Conservation (phyloP, 2,113 vertebrate genomes). For the Daubentonia madagascariensis region DNA sequence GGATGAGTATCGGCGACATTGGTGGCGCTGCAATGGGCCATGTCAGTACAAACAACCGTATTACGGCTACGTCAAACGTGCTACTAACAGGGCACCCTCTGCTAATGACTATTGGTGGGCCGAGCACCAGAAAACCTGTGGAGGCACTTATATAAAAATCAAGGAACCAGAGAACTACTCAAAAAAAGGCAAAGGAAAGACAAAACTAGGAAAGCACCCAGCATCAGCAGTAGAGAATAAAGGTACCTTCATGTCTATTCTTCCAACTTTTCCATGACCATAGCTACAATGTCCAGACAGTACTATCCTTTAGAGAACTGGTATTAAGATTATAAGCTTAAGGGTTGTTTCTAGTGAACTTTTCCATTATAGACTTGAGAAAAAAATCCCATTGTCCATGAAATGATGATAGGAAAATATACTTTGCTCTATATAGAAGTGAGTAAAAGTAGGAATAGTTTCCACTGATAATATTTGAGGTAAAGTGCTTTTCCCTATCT, state of each 20-base stretch:
- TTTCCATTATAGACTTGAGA: not conserved
- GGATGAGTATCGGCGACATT: constrained; percentile 94
- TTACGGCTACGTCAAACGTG: constrained; percentile 93
- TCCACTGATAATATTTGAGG: not conserved
- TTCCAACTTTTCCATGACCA: fast-evolving
- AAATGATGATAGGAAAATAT: not conserved
- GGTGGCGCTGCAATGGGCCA: constrained; percentile 95
- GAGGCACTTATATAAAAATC: constrained; percentile 92
- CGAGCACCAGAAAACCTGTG: constrained; percentile 90
- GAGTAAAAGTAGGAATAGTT: not conserved
- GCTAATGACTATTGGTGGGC: constrained; percentile 93
- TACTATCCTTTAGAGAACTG: not conserved
- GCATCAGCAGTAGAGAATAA: not conserved
- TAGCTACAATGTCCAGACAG: not conserved
- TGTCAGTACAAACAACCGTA: constrained; percentile 89
- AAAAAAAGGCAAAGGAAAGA: constrained; percentile 84
- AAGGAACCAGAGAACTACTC: constrained; percentile 94
- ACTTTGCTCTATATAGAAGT: not conserved
- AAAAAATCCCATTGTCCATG: not conserved
- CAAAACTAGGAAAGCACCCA: not conserved
- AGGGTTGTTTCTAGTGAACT: not conserved
- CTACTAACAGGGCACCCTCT: constrained; percentile 95
- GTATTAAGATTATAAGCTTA: not conserved
- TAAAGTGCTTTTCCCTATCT: not conserved
- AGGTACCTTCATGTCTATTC: not conserved